Evolutionary conservation across 2,797 vertebrate species (phyloP), one percentile per base, ranked within the genome.

Genomic region (Pseudomugil tenellus): DNA sequence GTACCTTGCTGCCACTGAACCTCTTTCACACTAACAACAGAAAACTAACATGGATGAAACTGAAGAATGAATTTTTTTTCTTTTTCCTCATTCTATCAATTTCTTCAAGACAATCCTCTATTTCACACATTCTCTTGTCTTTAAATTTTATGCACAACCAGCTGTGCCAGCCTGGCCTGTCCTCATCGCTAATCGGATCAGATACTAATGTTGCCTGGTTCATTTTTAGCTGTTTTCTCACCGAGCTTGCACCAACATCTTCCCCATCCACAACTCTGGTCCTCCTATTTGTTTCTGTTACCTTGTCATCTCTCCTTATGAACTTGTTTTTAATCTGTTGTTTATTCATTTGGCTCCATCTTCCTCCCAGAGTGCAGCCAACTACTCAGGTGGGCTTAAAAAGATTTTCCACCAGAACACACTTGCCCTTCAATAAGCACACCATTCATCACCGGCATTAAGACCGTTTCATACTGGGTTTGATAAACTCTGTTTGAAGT

Each of bases 181-280:
- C 66, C 52, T 77, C 59, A 35, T 51, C 43, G 16, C 52, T 39
- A 14, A 62, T 75, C 55, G 77, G 58, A 32, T 64, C 70, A 73
- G 58, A 80, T 70, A 81, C 76, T 75, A 77, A 41, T 34, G 1
- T 57, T 26, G 63, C 6, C 63, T 57, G 25, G 74, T 68, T 77
- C 66, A 84, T 80, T 81, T 86, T 67, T 67, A 72, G 70, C 63
- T 8, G 35, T 78, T 53, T 80, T 4, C 69, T 82, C n/a, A 1
- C 74, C 85, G 88, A 86, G 74, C 74, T 88, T 79, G 88, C 70
- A 76, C 66, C 63, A 76, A 85, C 80, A 80, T 84, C 84, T 81
- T 71, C 72, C 72, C 63, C 21, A 67, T 61, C 60, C 68, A 59
- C 26, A 16, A 54, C 46, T 55, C 76, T 55, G 51, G 56, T 54